phyloP scores from a whole-genome alignment of 2,113 vertebrate genomes.

The Ictidomys tridecemlineatus region DNA sequence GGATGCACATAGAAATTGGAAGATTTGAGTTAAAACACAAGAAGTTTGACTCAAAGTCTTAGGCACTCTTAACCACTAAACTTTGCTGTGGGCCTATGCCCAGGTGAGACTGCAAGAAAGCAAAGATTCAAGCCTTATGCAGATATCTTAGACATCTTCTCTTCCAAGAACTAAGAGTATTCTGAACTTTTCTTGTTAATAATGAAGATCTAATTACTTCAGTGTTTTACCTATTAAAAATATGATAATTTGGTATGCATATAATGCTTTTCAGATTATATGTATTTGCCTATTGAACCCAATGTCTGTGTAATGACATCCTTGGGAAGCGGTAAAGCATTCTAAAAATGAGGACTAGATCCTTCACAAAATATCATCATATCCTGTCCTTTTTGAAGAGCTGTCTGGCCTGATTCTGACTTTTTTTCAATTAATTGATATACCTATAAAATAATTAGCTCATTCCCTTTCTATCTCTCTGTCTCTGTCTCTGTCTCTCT shows the following conservation, averaged over 20 bases:
- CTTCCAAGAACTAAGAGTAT: background rate
- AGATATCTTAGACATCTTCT: background rate
- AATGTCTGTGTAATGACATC: background rate
- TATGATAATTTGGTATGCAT: background rate
- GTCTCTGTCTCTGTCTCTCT: background rate
- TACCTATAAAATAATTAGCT: slow-evolving; percentile 52
- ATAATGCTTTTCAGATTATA: slow-evolving; percentile 24
- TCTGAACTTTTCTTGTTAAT: background rate
- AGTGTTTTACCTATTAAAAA: background rate
- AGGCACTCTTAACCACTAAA: background rate
- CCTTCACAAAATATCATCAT: background rate
- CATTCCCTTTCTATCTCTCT: background rate
- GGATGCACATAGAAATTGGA: background rate
- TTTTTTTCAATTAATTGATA: slow-evolving; percentile 32
- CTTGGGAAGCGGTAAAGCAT: background rate
- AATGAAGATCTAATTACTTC: slow-evolving; percentile 1
- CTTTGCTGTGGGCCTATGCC: background rate
- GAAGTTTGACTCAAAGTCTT: background rate
- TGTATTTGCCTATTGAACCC: background rate
- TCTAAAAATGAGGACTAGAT: background rate
- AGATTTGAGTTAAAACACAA: background rate
- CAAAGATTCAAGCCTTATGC: background rate
- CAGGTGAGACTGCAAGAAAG: background rate
- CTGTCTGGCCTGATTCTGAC: slow-evolving; percentile 29
- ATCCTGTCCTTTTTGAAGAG: slow-evolving; percentile 12